Evolutionary conservation across 2,113 vertebrate species (phyloP).

Genomic region (Psittacula cyanocephala): DNA sequence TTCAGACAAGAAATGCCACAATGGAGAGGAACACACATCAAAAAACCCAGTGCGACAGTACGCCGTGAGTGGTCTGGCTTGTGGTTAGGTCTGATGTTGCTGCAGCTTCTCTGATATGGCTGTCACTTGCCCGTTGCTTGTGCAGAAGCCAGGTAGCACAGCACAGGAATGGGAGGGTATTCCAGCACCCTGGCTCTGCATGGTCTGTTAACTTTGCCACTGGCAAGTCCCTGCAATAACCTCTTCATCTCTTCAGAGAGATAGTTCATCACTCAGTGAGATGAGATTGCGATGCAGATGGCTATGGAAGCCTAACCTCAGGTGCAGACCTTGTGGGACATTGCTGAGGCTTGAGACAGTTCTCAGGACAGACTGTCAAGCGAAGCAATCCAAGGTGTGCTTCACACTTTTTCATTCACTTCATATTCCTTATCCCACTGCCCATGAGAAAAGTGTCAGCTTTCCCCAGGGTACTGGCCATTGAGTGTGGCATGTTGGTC

Average conservation of each 20-base stretch:
- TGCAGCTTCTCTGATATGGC: neutral
- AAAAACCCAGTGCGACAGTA: rapidly evolving
- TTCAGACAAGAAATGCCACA: neutral
- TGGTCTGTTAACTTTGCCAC: neutral
- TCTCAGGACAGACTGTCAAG: neutral
- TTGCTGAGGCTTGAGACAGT: neutral
- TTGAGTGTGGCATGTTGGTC: rapidly evolving
- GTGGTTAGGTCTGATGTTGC: neutral
- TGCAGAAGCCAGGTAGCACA: neutral
- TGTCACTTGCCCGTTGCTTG: neutral
- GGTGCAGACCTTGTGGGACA: neutral
- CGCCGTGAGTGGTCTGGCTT: neutral
- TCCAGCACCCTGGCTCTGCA: neutral
- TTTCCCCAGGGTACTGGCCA: neutral
- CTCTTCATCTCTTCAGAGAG: neutral
- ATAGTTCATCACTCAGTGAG: neutral
- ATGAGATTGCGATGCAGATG: neutral
- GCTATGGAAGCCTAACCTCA: neutral
- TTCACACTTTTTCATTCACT: neutral
- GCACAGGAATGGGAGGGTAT: neutral
- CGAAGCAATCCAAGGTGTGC: too few species aligned
- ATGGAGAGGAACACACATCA: neutral
- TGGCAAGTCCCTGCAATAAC: neutral
- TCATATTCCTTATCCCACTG: neutral
- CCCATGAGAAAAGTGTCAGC: neutral